Conservation (phyloP, 2,888 invertebrate species). For the Eubasilissa splendida region DNA sequence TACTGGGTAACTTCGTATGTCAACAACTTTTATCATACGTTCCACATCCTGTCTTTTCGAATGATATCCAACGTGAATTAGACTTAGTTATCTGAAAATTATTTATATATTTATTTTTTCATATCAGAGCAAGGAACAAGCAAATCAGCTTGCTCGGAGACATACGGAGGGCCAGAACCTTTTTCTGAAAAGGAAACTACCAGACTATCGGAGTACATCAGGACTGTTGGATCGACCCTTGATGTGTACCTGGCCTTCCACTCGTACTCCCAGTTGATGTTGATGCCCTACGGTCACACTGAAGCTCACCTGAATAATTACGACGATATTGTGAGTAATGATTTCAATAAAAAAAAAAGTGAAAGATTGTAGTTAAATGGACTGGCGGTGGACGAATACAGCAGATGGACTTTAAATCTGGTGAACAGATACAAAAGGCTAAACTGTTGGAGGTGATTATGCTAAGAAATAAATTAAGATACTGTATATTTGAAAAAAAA, state of each 20-base stretch:
- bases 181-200: constrained; percentile 73
- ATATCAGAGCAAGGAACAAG: constrained; percentile 66
- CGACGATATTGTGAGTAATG: constrained; percentile 64
- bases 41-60: constrained; percentile 34
- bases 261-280: constrained; percentile 72
- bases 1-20: too few relatives aligned
- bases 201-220: constrained; percentile 66
- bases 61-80: too few relatives aligned
- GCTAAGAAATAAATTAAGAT: too few relatives aligned
- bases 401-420: too few relatives aligned
- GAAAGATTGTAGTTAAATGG: too few relatives aligned
- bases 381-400: too few relatives aligned
- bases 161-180: constrained; percentile 70
- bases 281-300: constrained; percentile 70
- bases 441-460: too few relatives aligned
- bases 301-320: constrained; percentile 64
- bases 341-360: too few relatives aligned
- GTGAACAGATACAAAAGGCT: too few relatives aligned
- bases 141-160: constrained; percentile 68
- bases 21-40: background rate
- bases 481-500: too few relatives aligned
- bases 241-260: constrained; percentile 73
- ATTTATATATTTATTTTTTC: background rate
- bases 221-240: constrained; percentile 61
- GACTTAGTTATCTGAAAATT: too few relatives aligned